A percentile compares a stretch with the other conserved stretches of the same genome.
phyloP scores from a whole-genome alignment of 1,140 invertebrate genomes.

The Papilio dardanus region DNA sequence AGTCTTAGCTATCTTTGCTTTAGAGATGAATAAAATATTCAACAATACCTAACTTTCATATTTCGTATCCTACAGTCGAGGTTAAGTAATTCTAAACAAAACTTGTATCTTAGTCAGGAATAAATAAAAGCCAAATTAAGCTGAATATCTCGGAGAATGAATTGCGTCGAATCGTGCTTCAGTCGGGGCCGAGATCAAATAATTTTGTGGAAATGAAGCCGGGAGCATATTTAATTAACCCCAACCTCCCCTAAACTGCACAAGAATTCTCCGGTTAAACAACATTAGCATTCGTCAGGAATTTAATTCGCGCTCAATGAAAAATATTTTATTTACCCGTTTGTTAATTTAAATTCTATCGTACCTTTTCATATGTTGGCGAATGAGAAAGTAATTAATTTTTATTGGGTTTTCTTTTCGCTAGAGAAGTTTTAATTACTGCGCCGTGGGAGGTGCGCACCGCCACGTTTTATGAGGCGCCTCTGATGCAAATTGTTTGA shows the following conservation, averaged over 20 bases:
- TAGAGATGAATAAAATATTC: conserved; percentile 5
- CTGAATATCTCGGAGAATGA: conserved; percentile 60
- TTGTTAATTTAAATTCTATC: conserved; percentile 61
- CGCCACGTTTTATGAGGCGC: conserved; percentile 61
- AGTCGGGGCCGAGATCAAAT: conserved; percentile 74
- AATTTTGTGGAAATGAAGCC: conserved; percentile 78
- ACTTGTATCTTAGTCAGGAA: conserved; percentile 43
- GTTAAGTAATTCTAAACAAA: conserved; percentile 6
- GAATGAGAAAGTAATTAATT: conserved; percentile 65
- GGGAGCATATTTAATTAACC: conserved; percentile 79
- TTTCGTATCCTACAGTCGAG: neutral
- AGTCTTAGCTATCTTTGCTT: neutral
- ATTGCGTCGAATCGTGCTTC: conserved; percentile 51
- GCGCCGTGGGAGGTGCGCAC: conserved; percentile 52
- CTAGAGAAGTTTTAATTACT: conserved; percentile 73
- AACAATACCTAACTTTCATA: neutral
- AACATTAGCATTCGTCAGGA: conserved; percentile 78
- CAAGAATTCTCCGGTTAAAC: conserved; percentile 79
- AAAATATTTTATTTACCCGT: conserved; percentile 75
- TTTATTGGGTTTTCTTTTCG: conserved; percentile 74
- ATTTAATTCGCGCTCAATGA: conserved; percentile 71
- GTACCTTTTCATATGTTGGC: conserved; percentile 53
- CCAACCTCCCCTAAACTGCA: conserved; percentile 73
- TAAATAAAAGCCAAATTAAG: conserved; percentile 71
- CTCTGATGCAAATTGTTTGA: conserved; percentile 67